Percentiles rank a stretch among this genome's conserved stretches.
These are phyloP conservation scores for Bedellia somnulentella DNA, from an alignment of 2,888 invertebrate species.

Conservation along the genomic window DNA sequence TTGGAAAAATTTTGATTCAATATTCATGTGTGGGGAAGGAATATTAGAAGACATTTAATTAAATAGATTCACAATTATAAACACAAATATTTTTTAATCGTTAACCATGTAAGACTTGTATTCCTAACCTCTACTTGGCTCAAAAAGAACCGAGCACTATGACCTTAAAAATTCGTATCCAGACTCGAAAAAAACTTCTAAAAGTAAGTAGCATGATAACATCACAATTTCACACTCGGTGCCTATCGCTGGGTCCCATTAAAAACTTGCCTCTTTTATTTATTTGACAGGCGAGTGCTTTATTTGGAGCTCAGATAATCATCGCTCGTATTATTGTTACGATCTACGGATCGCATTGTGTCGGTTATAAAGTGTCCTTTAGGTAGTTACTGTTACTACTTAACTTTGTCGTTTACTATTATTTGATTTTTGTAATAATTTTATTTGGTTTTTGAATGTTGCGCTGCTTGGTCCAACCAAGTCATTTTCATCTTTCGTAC, in stretches of 20 bases:
- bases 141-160: no score
- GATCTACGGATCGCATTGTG: no score
- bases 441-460: no score
- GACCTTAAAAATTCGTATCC: not conserved
- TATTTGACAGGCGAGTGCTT: slow-evolving; percentile 32
- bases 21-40: not conserved
- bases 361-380: no score
- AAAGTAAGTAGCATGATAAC: slow-evolving; percentile 21
- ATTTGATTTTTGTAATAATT: no score
- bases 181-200: slow-evolving; percentile 5
- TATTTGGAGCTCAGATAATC: slow-evolving; percentile 26
- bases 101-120: not conserved
- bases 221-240: slow-evolving; percentile 50
- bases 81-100: not conserved
- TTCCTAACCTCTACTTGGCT: not conserved
- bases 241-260: slow-evolving; percentile 17
- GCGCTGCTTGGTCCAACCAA: no score
- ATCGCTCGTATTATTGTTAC: no score
- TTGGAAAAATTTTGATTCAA: no score
- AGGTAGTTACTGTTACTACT: no score
- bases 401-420: no score
- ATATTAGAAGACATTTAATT: not conserved
- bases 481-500: no score
- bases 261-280: slow-evolving; percentile 12
- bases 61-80: not conserved